Base-by-base conservation (phyloP, 2,888 invertebrate genomes). In the Neelides folsomi region DNA sequence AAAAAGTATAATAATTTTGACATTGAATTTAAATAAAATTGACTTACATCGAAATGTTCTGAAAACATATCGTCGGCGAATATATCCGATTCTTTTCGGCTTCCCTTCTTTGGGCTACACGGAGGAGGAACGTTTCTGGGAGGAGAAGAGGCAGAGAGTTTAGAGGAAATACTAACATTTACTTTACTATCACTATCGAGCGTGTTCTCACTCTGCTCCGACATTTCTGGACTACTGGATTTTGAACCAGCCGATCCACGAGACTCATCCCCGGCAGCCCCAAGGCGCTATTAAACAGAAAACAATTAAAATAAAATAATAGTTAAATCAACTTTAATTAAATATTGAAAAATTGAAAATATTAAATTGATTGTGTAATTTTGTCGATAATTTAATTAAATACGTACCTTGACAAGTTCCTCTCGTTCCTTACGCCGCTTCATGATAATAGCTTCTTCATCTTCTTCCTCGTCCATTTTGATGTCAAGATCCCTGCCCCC, bases 401-500 rank as follows among this genome's bases (percentile, higher is more conserved):
- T 42, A 49, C 57, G 66, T 73, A 86, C 87, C 78, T 85, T 85
- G 52, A 93, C 68, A 6, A 95, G 74, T 68, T 86, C 87, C 70
- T 93, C 89, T 39, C 94, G 76, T 67, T 89, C 83, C 67, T 86
- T 84, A 56, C 94, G 77, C 61, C 90, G 76, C 67, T 79, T 79
- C 69, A 92, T 88, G 68, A 95, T 95, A 63, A 93, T 87, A 64
- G 82, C 82, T 69, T 94, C 90, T 67, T 94, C 94, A 65, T 89
- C 87, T 69, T 92, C 90, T 47, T 73, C 73, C 59, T 88, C 88
- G 55, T 90, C 87, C 15, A 86, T 77, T 66, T 84, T 80, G 50
- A 87, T 80, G 64, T 86, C 66, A 27, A 71, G 48, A 44, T 54
- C 56, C 48, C 57, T 59, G 37, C 27, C 27, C 27, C 27, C 27